Evolutionary conservation across 1,140 invertebrate genomes (phyloP), one percentile per base, ranked within the genome.

Genomic region (Lamellibrachia luymesi): DNA sequence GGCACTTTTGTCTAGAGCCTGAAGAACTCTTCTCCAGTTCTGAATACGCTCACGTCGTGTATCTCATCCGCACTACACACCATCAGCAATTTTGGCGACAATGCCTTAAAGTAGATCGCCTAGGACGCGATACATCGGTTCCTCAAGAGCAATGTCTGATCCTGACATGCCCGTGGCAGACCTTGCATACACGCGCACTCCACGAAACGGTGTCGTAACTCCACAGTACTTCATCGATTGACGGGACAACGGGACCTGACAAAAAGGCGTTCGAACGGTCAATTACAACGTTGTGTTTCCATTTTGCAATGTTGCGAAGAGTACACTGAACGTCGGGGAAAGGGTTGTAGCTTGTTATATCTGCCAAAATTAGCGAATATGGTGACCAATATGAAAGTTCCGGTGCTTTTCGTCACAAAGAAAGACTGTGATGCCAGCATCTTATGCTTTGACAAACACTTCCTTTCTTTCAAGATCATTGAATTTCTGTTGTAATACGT

Each of bases 211-310:
- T 38, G 38, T 38, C 64, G 64, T 22, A 22, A 80, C 64, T 0
- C 64, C 64, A 80, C 64, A 80, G 7, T 80, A 22, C 25, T 80
- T 80, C 64, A 22, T 80, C 1, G 64, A 80, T 50, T 51, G 13
- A 27, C 38, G 38, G 38, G 38, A 38, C 38, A 38, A 56, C 6
- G 52, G 52, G 52, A 56, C 52, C 52, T 56, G 52, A 56, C 1
- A 13, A 56, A 38, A 56, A 56, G 52, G 52, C 90, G 64, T n/a
- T 92, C 1, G 92, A 89, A 49, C 94, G 52, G 91, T 94, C 93
- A 2, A 90, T 93, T 49, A 13, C 80, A 27, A 93, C 92, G 13
- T 93, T 93, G 51, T 93, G 90, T 80, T 91, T 92, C 92, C 92
- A 94, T 91, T 92, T 8, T 2, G 89, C 92, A 64, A 94, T 94